Percentiles rank a stretch among this genome's conserved stretches.
These are phyloP conservation scores for Xenus cinereus DNA, from an alignment of 2,113 vertebrate species.

Conservation along the genomic window DNA sequence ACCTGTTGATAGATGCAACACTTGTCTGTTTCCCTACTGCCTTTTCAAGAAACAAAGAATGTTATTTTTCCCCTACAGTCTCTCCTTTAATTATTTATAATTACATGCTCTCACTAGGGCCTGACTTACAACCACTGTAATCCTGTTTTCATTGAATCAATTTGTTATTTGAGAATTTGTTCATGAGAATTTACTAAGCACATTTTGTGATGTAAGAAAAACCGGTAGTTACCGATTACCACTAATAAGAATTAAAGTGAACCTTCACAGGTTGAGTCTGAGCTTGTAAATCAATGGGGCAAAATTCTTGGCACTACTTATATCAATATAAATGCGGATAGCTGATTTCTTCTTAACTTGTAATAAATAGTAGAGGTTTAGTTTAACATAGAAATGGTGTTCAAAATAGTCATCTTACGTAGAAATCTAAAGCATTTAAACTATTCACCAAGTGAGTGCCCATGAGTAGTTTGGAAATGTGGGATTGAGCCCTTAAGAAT, in stretches of 20 bases:
- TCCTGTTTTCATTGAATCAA: neutral
- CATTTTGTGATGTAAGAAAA: neutral
- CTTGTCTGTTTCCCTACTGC: neutral
- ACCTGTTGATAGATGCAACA: neutral
- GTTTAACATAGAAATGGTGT: neutral
- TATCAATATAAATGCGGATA: neutral
- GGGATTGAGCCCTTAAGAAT: neutral
- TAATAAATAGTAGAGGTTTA: neutral
- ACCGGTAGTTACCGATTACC: neutral
- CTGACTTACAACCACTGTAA: neutral
- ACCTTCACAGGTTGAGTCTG: neutral
- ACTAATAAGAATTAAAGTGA: neutral
- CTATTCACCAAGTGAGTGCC: neutral
- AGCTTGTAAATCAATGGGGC: neutral
- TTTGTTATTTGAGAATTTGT: neutral
- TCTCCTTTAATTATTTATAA: neutral
- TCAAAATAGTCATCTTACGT: neutral
- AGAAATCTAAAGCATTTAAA: neutral
- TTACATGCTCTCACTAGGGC: neutral
- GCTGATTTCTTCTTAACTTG: neutral
- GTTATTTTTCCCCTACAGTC: neutral
- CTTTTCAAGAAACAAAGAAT: neutral
- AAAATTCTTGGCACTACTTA: neutral
- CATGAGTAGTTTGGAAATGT: neutral
- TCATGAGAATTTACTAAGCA: neutral